A percentile compares a stretch with the other conserved stretches of the same genome.
phyloP scores from a whole-genome alignment of 2,113 vertebrate genomes.

The Leucopsar rothschildi region DNA sequence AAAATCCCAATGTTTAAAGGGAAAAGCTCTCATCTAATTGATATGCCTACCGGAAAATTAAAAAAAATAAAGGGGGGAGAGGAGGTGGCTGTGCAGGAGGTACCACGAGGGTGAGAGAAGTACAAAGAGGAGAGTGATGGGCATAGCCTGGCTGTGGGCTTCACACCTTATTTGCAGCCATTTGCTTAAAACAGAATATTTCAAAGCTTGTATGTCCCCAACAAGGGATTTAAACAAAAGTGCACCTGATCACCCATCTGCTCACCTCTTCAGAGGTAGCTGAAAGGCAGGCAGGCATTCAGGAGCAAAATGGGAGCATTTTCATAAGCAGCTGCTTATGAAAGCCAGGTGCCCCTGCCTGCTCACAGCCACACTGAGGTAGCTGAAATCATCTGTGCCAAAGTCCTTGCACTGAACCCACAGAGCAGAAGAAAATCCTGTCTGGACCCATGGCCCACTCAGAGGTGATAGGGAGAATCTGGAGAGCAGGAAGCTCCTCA shows the following conservation, averaged over 20 bases:
- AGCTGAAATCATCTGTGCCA: background rate
- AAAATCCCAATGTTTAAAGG: constrained; percentile 31
- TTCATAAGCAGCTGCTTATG: background rate
- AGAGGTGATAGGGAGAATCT: background rate
- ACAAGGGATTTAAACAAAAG: background rate
- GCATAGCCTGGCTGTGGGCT: background rate
- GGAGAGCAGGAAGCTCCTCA: background rate
- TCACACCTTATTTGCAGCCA: constrained; percentile 11
- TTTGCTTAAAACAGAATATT: background rate
- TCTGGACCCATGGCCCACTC: fast-evolving
- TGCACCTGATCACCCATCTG: background rate
- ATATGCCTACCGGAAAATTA: constrained; percentile 25
- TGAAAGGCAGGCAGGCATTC: background rate
- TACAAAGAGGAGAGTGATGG: background rate
- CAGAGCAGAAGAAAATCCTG: background rate
- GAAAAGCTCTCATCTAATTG: constrained; percentile 46
- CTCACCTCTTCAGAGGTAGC: background rate
- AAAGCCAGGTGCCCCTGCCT: background rate
- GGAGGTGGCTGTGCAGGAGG: background rate
- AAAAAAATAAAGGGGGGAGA: background rate
- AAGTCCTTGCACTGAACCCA: background rate
- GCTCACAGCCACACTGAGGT: fast-evolving
- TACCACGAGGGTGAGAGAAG: background rate
- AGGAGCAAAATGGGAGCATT: background rate
- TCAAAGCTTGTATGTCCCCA: background rate